phyloP scores from a whole-genome alignment of 2,113 vertebrate species.

The Oncorhynchus masou region DNA sequence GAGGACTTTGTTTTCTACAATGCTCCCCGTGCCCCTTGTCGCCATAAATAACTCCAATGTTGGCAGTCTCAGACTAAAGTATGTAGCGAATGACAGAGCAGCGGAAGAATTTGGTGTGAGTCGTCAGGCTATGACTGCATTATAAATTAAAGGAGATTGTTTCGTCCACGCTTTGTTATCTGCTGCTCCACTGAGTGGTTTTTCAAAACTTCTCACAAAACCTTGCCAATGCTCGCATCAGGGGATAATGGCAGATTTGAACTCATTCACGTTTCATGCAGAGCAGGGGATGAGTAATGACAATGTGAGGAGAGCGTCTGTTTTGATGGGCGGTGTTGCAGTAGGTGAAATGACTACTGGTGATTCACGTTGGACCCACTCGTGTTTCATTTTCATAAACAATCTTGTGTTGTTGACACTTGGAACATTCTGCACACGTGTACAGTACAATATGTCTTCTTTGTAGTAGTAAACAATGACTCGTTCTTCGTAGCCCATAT shows the following conservation, averaged over 20 bases:
- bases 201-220: constrained; percentile 55
- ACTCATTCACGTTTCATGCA: constrained; percentile 36
- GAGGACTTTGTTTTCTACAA: no score
- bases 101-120: no score
- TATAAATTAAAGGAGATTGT: constrained; percentile 64
- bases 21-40: no score
- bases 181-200: constrained; percentile 31
- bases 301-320: not conserved
- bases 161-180: constrained; percentile 51
- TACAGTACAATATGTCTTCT: no score
- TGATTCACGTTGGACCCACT: constrained; percentile 40
- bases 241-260: constrained; percentile 39
- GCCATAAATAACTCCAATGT: no score
- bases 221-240: constrained; percentile 36
- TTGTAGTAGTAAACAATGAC: not conserved
- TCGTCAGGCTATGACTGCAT: constrained; percentile 48
- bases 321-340: constrained; percentile 5
- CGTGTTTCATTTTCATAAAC: constrained; percentile 19
- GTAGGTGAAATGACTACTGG: constrained; percentile 29
- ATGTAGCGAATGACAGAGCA: no score
- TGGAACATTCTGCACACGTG: not conserved
- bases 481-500: not conserved
- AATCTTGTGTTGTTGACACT: constrained; percentile 40
- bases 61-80: no score
- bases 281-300: constrained; percentile 41